phyloP scores from a whole-genome alignment of 2,113 vertebrate genomes.

The Mormyrus lacerda region DNA sequence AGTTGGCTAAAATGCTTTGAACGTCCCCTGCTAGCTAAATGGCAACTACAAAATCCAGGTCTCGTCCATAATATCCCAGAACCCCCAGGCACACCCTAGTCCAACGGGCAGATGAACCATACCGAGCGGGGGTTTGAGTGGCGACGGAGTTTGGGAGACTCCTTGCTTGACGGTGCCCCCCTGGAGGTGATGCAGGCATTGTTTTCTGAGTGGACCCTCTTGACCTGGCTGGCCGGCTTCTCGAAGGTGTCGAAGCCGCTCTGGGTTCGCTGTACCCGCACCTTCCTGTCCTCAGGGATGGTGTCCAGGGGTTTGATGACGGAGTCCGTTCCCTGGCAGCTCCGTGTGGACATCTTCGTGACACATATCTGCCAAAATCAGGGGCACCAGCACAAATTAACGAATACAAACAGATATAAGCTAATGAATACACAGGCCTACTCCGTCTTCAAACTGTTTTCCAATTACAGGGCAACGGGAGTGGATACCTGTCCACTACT shows the following conservation, averaged over 20 bases:
- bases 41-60: neutral
- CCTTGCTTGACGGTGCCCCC: constrained; percentile 71
- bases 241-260: constrained; percentile 90
- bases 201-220: constrained; percentile 93
- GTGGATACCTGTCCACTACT: neutral
- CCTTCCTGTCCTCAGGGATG: constrained; percentile 96
- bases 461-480: neutral
- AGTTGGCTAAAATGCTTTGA: neutral
- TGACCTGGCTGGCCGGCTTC: constrained; percentile 87
- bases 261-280: constrained; percentile 89
- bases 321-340: constrained; percentile 90
- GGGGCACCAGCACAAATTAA: neutral
- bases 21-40: neutral
- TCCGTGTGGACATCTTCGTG: constrained; percentile 97
- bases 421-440: neutral
- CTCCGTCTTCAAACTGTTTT: neutral
- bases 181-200: constrained; percentile 91
- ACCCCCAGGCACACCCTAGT: neutral
- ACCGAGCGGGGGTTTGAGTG: constrained; percentile 95
- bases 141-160: constrained; percentile 82
- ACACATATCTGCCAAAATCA: constrained; percentile 84
- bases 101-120: constrained; percentile 44
- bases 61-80: neutral
- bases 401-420: neutral
- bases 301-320: constrained; percentile 93